phyloP scores from a whole-genome alignment of 2,113 vertebrate species.

The Stercorarius parasiticus region DNA sequence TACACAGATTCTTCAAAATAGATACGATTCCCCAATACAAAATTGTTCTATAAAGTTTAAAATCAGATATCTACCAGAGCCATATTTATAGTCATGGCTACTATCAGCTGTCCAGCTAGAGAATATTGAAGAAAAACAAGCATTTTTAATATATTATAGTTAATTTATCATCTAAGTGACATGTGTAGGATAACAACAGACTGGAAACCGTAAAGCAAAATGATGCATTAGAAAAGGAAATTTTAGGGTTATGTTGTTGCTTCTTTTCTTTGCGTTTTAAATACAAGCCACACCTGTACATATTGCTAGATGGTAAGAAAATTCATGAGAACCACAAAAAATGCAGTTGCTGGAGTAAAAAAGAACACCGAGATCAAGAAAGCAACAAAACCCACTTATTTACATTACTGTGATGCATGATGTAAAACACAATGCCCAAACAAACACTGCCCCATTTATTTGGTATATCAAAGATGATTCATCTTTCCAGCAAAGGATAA shows the following conservation, averaged over 20 bases:
- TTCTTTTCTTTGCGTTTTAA: slow-evolving; percentile 9
- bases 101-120: slow-evolving; percentile 82
- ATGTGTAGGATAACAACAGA: slow-evolving; percentile 71
- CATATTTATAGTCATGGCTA: slow-evolving; percentile 83
- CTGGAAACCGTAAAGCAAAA: slow-evolving; percentile 67
- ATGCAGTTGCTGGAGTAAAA: neutral
- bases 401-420: neutral
- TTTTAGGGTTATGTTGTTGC: slow-evolving; percentile 23
- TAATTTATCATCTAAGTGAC: slow-evolving; percentile 85
- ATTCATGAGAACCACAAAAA: slow-evolving; percentile 26
- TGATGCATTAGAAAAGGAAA: slow-evolving; percentile 68
- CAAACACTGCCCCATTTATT: neutral
- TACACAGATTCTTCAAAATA: slow-evolving; percentile 60
- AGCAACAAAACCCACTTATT: neutral
- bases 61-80: slow-evolving; percentile 80
- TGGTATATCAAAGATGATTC: neutral
- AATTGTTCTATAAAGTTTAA: slow-evolving; percentile 79
- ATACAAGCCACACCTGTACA: neutral
- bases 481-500: neutral
- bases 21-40: slow-evolving; percentile 62
- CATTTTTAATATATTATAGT: slow-evolving; percentile 80
- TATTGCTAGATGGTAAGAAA: neutral
- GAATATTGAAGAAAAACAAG: slow-evolving; percentile 80
- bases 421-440: neutral
- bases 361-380: neutral